These are phyloP conservation scores for Oligia strigilis DNA, from an alignment of 2,888 invertebrate species.

Conservation along the genomic window DNA sequence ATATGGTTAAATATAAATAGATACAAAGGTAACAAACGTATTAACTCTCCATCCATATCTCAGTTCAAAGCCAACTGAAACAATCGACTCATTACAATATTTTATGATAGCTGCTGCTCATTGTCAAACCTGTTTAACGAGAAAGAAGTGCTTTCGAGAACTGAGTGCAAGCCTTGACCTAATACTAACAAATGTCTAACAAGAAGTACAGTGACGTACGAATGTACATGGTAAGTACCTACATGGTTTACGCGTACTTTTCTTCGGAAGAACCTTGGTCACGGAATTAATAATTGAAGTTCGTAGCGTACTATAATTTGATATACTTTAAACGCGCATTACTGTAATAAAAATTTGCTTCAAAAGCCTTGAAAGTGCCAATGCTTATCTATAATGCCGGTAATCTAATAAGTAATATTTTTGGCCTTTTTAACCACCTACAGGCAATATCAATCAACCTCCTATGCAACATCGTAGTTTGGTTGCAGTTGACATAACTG, in stretches of 20 bases:
- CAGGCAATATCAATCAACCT: too few relatives aligned
- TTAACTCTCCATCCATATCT: constrained; percentile 26
- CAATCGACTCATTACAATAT: constrained; percentile 73
- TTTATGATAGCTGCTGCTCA: constrained; percentile 69
- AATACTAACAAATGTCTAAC: constrained; percentile 68
- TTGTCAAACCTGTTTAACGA: constrained; percentile 79
- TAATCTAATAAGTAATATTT: background rate
- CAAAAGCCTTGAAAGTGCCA: background rate
- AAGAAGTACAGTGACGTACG: constrained; percentile 44
- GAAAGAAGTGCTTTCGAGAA: constrained; percentile 76
- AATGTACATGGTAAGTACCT: background rate
- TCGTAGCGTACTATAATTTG: background rate
- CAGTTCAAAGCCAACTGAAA: constrained; percentile 52
- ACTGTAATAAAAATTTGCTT: background rate
- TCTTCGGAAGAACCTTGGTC: constrained; percentile 9
- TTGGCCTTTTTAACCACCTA: background rate
- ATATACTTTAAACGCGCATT: background rate
- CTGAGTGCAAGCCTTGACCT: constrained; percentile 79
- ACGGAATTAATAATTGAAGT: background rate
- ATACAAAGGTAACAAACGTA: constrained; percentile 1
- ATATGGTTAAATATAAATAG: background rate
- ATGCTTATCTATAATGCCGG: background rate
- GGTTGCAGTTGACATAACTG: too few relatives aligned
- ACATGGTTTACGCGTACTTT: constrained; percentile 17
- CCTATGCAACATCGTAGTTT: too few relatives aligned